Percentiles rank a stretch among this genome's conserved stretches.
phyloP scores from a whole-genome alignment of 2,797 vertebrate genomes.

The Neopelma chrysocephalum region DNA sequence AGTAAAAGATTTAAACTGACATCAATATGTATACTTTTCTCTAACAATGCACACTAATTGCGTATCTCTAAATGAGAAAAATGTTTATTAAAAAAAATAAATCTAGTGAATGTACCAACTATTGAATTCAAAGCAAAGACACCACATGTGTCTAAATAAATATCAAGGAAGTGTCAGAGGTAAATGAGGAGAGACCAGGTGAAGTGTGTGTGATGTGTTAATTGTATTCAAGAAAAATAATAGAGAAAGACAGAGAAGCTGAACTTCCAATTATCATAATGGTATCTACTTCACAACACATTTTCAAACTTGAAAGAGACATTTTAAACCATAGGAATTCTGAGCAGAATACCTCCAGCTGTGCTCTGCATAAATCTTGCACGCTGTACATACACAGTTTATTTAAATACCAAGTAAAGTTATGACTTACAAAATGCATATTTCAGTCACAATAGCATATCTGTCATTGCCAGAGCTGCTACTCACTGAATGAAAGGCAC shows the following conservation, averaged over 20 bases:
- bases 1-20: conserved; percentile 62
- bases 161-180: conserved; percentile 75
- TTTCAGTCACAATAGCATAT: conserved; percentile 55
- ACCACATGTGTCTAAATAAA: conserved; percentile 71
- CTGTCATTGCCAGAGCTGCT: conserved; percentile 52
- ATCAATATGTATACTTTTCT: conserved; percentile 47
- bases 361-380: conserved; percentile 61
- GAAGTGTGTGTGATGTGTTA: conserved; percentile 70
- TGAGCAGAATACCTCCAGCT: conserved; percentile 50
- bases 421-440: conserved; percentile 69
- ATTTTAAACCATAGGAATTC: conserved; percentile 67
- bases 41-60: conserved; percentile 60
- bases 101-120: conserved; percentile 56
- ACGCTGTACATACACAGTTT: conserved; percentile 33
- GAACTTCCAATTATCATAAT: conserved; percentile 76
- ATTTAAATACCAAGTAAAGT: conserved; percentile 71
- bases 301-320: conserved; percentile 71
- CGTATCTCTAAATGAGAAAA: conserved; percentile 51
- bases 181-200: conserved; percentile 72
- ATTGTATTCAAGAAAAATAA: conserved; percentile 71
- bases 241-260: conserved; percentile 66
- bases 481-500: conserved; percentile 13
- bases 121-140: conserved; percentile 74
- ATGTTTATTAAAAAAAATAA: conserved; percentile 47
- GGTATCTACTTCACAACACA: conserved; percentile 70